phyloP scores from a whole-genome alignment of 2,113 vertebrate species.

The Alaudala cheleensis region DNA sequence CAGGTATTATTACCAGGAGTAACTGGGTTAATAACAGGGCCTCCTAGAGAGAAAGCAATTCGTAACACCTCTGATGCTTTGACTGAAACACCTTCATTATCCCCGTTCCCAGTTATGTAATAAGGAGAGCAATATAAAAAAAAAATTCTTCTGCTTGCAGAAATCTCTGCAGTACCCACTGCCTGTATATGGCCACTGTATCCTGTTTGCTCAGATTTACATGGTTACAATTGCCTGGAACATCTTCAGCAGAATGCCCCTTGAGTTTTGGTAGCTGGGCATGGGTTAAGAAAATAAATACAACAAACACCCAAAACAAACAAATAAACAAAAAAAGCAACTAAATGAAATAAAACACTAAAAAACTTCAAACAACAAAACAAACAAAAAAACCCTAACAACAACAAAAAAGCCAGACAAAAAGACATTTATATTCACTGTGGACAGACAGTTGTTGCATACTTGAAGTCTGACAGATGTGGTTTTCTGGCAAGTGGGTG shows the following conservation, averaged over 20 bases:
- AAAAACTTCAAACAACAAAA: not conserved
- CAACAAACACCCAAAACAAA: not conserved
- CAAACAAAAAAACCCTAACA: not conserved
- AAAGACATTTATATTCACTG: not conserved
- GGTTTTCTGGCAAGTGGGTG: constrained; percentile 27
- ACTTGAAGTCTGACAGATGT: constrained; percentile 33
- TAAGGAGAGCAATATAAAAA: not conserved
- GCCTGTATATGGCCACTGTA: not conserved
- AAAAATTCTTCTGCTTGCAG: not conserved
- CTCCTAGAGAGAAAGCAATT: constrained; percentile 55
- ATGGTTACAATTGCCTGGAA: not conserved
- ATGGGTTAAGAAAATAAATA: not conserved
- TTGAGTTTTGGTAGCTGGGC: not conserved
- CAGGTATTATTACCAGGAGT: constrained; percentile 41
- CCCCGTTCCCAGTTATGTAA: constrained; percentile 26
- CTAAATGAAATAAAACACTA: not conserved
- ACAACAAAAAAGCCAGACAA: not conserved
- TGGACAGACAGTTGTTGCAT: not conserved
- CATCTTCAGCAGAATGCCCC: not conserved
- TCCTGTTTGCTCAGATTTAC: not conserved
- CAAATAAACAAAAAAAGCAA: not conserved
- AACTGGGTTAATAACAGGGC: constrained; percentile 64
- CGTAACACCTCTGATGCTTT: constrained; percentile 44
- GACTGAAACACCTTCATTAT: constrained; percentile 25
- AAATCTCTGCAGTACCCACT: not conserved